Base-by-base conservation (phyloP, 2,888 invertebrate genomes). In the Drosophila niveifrons region DNA sequence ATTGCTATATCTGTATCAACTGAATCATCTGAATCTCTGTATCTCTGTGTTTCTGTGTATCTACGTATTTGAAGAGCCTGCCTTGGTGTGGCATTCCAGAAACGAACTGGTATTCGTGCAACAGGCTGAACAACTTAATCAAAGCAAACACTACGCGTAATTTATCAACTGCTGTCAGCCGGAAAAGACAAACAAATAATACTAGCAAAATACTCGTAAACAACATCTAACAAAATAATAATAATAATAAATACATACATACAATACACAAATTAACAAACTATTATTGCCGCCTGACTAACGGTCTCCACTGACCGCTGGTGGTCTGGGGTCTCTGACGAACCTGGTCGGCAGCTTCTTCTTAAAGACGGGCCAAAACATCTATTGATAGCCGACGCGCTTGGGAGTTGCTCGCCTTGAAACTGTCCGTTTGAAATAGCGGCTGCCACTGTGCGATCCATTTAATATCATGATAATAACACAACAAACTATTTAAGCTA, bases 211-310 rank as follows among this genome's bases (percentile, higher is more conserved):
- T 15, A 58, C 51, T n/a, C 18, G 9, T n/a, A 36, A 8, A 56
- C 53, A 64, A 58, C 53, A n/a, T 39, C 48, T 43, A 23, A 39
- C 43, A 58, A 51, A 55, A 62, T 55, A 51, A 73, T 50, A 52
- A 39, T 18, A 52, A 57, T 51, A 56, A 58, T 61, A 55, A 69
- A 59, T 36, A 29, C 50, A 80, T 56, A 82, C 71, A 83, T 78
- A 77, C 51, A 48, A 83, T 78, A 77, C 53, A 50, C 87, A 81
- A 84, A 84, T 87, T 87, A 83, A 87, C 85, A 78, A 84, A 75
- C 79, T 77, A 82, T 78, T 87, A 80, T 78, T 74, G 66, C 55
- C 66, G 70, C 41, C 72, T 75, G 71, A 75, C 82, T 87, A 84
- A 87, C 83, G 88, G 88, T 81, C 66, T 57, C 78, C 67, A 50